Percentiles rank a stretch among this genome's conserved stretches.
These are phyloP conservation scores for Scaptomyza hsui DNA, from an alignment of 1,140 invertebrate genomes.

Conservation along the genomic window DNA sequence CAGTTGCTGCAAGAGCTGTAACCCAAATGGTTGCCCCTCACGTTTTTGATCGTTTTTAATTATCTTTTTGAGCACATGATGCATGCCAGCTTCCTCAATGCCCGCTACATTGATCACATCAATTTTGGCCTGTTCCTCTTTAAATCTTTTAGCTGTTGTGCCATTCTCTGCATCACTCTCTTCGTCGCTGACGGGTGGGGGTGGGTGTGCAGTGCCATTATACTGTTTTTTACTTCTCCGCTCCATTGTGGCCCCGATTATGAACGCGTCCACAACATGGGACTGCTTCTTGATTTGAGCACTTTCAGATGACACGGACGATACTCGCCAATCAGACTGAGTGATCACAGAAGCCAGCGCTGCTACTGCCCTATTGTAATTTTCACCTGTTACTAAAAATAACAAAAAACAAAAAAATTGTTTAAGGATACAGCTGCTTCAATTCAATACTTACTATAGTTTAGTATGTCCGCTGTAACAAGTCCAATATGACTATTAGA, in stretches of 20 bases:
- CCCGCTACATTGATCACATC: conserved; percentile 68
- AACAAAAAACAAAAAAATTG: no score
- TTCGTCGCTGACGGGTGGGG: conserved; percentile 37
- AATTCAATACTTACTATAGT: conserved; percentile 84
- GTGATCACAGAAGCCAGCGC: conserved; percentile 84
- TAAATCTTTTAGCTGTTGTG: conserved; percentile 52
- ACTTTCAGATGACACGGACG: conserved; percentile 46
- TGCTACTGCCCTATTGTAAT: conserved; percentile 83
- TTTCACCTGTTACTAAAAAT: conserved; percentile 62
- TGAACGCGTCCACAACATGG: conserved; percentile 69
- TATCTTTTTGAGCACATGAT: conserved; percentile 92
- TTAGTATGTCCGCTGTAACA: conserved; percentile 89
- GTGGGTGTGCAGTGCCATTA: not conserved
- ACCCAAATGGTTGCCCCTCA: conserved; percentile 84
- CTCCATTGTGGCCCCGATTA: conserved; percentile 61
- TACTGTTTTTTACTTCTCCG: conserved; percentile 49
- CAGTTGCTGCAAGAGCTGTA: conserved; percentile 83
- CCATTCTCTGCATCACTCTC: conserved; percentile 45
- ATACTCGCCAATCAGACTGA: conserved; percentile 83
- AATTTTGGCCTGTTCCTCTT: conserved; percentile 23
- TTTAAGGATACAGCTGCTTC: not conserved
- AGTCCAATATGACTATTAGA: conserved; percentile 88
- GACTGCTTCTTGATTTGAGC: conserved; percentile 51
- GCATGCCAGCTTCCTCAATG: conserved; percentile 92
- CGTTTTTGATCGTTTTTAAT: conserved; percentile 87